A percentile compares a stretch with the other conserved stretches of the same genome.
These are phyloP conservation scores for Ophiodon elongatus DNA, from an alignment of 2,113 vertebrate genomes.

Conservation along the genomic window DNA sequence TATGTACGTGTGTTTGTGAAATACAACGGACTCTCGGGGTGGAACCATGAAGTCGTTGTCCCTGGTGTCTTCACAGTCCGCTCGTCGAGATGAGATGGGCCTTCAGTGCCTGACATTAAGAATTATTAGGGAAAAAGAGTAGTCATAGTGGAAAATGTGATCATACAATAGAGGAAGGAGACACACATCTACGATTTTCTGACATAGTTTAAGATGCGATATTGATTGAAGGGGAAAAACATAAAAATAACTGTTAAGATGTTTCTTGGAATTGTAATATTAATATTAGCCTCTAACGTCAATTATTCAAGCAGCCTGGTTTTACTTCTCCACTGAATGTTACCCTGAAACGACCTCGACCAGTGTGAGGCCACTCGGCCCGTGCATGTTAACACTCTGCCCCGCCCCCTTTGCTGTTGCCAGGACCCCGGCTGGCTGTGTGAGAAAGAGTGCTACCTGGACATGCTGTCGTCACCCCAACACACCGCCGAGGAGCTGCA, in stretches of 20 bases:
- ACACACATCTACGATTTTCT: not conserved
- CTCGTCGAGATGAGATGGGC: not conserved
- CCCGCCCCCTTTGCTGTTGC: not conserved
- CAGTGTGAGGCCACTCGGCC: not conserved
- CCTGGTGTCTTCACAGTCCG: not conserved
- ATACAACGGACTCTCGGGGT: not conserved
- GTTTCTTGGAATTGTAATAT: not conserved
- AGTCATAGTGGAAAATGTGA: not conserved
- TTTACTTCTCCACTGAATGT: no score
- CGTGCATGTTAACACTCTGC: conserved; percentile 10
- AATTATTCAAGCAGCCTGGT: not conserved
- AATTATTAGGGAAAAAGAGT: not conserved
- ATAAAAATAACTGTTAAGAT: not conserved
- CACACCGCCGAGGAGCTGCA: conserved; percentile 89
- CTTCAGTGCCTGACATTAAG: conserved; percentile 10
- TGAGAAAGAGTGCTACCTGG: conserved; percentile 92
- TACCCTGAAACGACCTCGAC: not conserved
- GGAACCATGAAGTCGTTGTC: not conserved
- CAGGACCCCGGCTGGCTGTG: conserved; percentile 96
- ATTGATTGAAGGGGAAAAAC: not conserved
- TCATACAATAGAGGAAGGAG: not conserved
- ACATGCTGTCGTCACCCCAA: conserved; percentile 97
- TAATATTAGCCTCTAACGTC: not conserved
- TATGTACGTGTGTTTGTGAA: not conserved
- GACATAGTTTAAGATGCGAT: not conserved